Conservation (phyloP, 1,140 invertebrate species). For the Spodoptera frugiperda region DNA sequence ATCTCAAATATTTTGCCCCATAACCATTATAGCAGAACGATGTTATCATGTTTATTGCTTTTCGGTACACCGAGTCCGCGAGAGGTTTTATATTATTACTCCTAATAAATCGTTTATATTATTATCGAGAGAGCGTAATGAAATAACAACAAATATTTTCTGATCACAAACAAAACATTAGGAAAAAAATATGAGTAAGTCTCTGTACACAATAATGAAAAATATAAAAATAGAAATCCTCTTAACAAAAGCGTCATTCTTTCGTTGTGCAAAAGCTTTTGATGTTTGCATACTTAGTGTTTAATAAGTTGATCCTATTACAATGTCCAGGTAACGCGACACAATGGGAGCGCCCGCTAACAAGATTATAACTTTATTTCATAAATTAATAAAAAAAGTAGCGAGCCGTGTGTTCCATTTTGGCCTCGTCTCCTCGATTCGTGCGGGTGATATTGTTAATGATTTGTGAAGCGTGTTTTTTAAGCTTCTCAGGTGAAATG, state of each 20-base stretch:
- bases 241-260: constrained; percentile 78
- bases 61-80: constrained; percentile 51
- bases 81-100: constrained; percentile 51
- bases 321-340: constrained; percentile 81
- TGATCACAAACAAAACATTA: constrained; percentile 1
- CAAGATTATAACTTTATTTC: constrained; percentile 85
- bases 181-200: constrained; percentile 11
- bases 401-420: constrained; percentile 68
- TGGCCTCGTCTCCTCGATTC: constrained; percentile 55
- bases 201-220: constrained; percentile 37
- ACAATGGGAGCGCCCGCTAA: constrained; percentile 81
- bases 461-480: constrained; percentile 51
- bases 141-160: constrained; percentile 33
- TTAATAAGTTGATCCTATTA: constrained; percentile 86
- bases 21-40: constrained; percentile 78
- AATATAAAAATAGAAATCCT: constrained; percentile 72
- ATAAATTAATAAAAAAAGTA: constrained; percentile 84
- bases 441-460: constrained; percentile 57
- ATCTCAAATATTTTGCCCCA: constrained; percentile 84
- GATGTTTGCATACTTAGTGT: constrained; percentile 84
- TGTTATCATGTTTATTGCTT: constrained; percentile 82
- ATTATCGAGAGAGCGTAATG: constrained; percentile 18
- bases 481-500: constrained; percentile 3
- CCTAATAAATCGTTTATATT: constrained; percentile 47
- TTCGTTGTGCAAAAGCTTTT: constrained; percentile 79